Conservation (phyloP, 2,888 invertebrate genomes). For the Ceratothoa steindachneri region DNA sequence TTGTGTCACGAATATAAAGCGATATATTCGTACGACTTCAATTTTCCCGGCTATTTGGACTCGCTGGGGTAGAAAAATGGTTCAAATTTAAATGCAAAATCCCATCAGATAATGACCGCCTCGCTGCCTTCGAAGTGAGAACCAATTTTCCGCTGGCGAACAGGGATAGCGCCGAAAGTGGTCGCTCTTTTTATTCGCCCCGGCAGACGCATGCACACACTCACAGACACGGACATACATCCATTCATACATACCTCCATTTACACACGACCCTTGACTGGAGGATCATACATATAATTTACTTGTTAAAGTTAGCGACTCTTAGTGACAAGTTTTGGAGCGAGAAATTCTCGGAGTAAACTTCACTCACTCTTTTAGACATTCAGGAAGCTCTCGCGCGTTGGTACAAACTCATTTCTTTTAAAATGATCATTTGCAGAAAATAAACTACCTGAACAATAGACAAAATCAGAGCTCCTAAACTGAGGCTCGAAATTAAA, state of each 20-base stretch:
- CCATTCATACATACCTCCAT: background rate
- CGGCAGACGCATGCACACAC: background rate
- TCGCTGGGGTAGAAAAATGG: conserved; percentile 47
- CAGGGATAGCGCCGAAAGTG: conserved; percentile 35
- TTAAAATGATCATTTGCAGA: no score
- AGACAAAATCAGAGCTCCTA: no score
- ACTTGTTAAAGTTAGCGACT: no score
- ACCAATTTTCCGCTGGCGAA: conserved; percentile 46
- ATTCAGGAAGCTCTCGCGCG: no score
- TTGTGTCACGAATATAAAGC: conserved; percentile 46
- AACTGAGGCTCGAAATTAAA: no score
- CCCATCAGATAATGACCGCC: conserved; percentile 47
- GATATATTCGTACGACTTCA: conserved; percentile 46
- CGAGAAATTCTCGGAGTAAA: no score
- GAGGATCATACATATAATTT: no score
- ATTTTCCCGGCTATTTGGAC: conserved; percentile 48
- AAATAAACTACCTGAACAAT: no score
- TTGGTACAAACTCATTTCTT: no score
- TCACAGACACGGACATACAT: background rate
- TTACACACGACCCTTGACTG: no score
- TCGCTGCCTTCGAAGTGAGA: conserved; percentile 44
- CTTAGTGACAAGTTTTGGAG: no score
- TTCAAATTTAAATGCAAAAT: conserved; percentile 48
- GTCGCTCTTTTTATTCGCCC: conserved; percentile 24
- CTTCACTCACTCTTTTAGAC: no score